phyloP scores from a whole-genome alignment of 2,888 invertebrate species.

The Melinaea menophilus region DNA sequence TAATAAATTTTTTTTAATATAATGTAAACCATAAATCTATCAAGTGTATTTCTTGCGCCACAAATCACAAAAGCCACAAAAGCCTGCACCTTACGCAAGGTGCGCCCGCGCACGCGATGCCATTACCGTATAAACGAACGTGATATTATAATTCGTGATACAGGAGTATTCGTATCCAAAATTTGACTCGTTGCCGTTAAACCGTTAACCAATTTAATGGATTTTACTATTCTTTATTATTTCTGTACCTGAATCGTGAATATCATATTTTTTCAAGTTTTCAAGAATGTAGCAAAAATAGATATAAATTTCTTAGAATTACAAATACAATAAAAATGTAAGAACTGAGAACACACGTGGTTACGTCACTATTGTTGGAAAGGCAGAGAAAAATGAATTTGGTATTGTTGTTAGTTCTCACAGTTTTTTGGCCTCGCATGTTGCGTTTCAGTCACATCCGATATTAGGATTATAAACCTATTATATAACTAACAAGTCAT shows the following conservation, averaged over 20 bases:
- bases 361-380: constrained; percentile 8
- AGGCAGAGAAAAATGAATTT: constrained; percentile 7
- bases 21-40: too few relatives aligned
- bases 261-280: background rate
- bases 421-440: constrained; percentile 3
- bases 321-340: background rate
- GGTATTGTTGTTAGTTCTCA: constrained; percentile 13
- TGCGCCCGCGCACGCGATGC: constrained; percentile 33
- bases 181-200: background rate
- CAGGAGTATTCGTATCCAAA: too few relatives aligned
- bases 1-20: too few relatives aligned
- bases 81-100: constrained; percentile 26
- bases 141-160: too few relatives aligned
- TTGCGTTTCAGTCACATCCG: background rate
- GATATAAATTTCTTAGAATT: background rate
- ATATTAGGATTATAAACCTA: background rate
- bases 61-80: background rate
- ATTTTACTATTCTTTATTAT: background rate
- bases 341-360: background rate
- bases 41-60: constrained; percentile 28
- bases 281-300: background rate
- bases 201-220: constrained; percentile 2
- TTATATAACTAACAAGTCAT: background rate
- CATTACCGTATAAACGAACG: constrained; percentile 25
- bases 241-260: background rate